phyloP scores from a whole-genome alignment of 2,113 vertebrate genomes.

The Halichoeres trimaculatus region DNA sequence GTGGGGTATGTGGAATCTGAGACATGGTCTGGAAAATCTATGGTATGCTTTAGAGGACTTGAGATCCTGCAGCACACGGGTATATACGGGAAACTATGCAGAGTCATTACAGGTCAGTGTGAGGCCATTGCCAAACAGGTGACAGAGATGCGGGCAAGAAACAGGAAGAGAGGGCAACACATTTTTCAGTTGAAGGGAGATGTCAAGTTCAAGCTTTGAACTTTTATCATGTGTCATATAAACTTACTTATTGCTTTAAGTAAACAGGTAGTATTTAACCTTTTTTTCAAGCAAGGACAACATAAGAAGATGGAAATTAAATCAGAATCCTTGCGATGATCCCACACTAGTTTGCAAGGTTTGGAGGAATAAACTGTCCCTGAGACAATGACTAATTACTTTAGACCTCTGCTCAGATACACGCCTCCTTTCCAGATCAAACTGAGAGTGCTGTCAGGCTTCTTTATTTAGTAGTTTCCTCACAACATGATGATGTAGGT shows the following conservation, averaged over 20 bases:
- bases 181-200: too few relatives aligned
- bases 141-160: neutral
- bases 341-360: neutral
- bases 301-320: neutral
- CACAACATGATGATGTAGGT: neutral
- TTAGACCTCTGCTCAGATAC: too few relatives aligned
- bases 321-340: neutral
- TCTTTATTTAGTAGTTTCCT: neutral
- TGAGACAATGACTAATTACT: too few relatives aligned
- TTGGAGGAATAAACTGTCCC: too few relatives aligned
- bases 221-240: slow-evolving; percentile 1
- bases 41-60: slow-evolving; percentile 21
- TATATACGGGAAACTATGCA: slow-evolving; percentile 1
- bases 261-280: neutral
- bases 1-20: slow-evolving; percentile 48
- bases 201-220: slow-evolving; percentile 6
- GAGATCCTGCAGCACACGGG: neutral
- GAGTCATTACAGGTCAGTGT: neutral
- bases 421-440: too few relatives aligned
- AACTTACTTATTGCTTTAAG: slow-evolving; percentile 24
- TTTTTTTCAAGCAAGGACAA: too few relatives aligned
- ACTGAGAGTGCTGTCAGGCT: neutral
- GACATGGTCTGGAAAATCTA: slow-evolving; percentile 33
- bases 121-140: neutral
- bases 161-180: fast-evolving